phyloP scores from a whole-genome alignment of 2,797 vertebrate genomes.

The Triplophysa yarkandensis region DNA sequence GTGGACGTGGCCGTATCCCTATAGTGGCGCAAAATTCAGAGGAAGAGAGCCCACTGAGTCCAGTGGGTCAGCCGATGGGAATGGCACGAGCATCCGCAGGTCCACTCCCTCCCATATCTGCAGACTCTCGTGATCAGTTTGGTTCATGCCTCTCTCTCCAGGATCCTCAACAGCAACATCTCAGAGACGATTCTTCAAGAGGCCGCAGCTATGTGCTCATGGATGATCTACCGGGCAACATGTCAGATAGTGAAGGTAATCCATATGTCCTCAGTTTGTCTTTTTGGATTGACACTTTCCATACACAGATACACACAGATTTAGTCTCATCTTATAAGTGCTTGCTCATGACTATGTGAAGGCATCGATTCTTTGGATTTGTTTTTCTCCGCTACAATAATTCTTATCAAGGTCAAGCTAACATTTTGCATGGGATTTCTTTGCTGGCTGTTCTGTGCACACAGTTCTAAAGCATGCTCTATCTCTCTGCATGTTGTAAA shows the following conservation, averaged over 20 bases:
- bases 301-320: conserved; percentile 40
- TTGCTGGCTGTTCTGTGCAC: conserved; percentile 59
- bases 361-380: conserved; percentile 7
- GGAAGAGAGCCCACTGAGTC: conserved; percentile 97
- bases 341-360: conserved; percentile 34
- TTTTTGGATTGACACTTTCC: conserved; percentile 41
- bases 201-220: conserved; percentile 92
- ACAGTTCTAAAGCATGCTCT: conserved; percentile 42
- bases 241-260: conserved; percentile 99
- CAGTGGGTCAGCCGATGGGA: conserved; percentile 98
- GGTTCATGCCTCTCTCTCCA: conserved; percentile 95
- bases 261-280: conserved; percentile 35
- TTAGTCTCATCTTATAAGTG: conserved; percentile 25
- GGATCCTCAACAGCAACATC: conserved; percentile 92
- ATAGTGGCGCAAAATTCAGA: conserved; percentile 99
- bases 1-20: conserved; percentile 90
- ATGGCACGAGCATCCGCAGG: conserved; percentile 98
- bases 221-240: conserved; percentile 98
- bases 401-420: not conserved
- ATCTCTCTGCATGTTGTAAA: not conserved
- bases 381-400: conserved; percentile 19
- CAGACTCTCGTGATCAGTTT: conserved; percentile 97
- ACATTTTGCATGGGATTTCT: conserved; percentile 53
- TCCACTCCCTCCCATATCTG: conserved; percentile 96
- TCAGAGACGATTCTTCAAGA: conserved; percentile 92